Conservation (phyloP, 2,113 vertebrate genomes). For the Perca flavescens region DNA sequence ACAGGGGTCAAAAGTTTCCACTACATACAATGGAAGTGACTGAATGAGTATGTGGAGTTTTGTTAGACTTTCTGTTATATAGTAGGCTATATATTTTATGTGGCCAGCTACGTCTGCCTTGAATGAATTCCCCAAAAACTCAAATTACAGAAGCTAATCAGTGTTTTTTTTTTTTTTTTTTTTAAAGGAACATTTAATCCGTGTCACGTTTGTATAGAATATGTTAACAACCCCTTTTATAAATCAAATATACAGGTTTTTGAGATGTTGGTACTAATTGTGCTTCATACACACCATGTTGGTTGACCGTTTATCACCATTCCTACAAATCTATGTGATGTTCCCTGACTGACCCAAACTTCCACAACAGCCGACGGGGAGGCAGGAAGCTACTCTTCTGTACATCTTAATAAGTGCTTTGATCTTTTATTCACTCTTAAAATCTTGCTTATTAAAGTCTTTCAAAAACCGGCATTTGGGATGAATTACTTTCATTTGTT, state of each 20-base stretch:
- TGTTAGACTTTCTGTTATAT: neutral
- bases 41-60: neutral
- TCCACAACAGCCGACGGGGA: neutral
- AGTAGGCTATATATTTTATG: neutral
- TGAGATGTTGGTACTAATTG: neutral
- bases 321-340: slow-evolving; percentile 1
- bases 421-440: slow-evolving; percentile 67
- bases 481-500: slow-evolving; percentile 47
- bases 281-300: neutral
- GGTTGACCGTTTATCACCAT: slow-evolving; percentile 8
- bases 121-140: neutral
- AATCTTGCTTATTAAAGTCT: slow-evolving; percentile 29
- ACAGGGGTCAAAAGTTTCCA: slow-evolving; percentile 55
- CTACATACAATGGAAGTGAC: neutral
- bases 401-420: slow-evolving; percentile 49
- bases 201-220: neutral
- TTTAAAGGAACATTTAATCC: neutral
- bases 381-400: neutral
- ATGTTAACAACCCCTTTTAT: neutral
- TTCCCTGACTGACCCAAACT: neutral
- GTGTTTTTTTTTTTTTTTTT: too few relatives aligned
- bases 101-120: neutral
- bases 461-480: slow-evolving; percentile 27
- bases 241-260: slow-evolving; percentile 4
- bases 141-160: too few relatives aligned